These are phyloP conservation scores for Philotrypesis tridentata DNA, from an alignment of 1,140 invertebrate species.

Conservation along the genomic window DNA sequence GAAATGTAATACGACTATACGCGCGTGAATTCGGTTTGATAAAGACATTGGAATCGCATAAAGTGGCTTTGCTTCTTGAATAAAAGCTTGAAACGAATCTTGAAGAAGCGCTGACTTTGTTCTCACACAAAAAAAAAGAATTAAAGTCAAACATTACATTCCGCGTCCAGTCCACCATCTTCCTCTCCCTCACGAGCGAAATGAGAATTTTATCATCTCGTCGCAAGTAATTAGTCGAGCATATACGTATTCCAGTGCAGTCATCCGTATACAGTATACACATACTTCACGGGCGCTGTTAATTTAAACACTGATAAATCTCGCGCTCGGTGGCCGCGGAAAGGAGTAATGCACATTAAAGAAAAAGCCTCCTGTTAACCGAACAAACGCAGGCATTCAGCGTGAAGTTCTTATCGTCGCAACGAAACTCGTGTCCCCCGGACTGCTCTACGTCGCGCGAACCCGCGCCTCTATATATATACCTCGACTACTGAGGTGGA, in stretches of 20 bases:
- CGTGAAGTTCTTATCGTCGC: constrained; percentile 38
- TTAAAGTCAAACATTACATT: too few relatives aligned
- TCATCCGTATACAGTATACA: too few relatives aligned
- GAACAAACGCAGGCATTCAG: constrained; percentile 27
- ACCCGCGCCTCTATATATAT: too few relatives aligned
- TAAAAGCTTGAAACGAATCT: too few relatives aligned
- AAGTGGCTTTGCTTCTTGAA: too few relatives aligned
- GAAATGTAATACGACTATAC: too few relatives aligned
- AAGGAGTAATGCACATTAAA: neutral
- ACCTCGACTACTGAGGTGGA: neutral
- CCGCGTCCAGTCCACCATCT: too few relatives aligned
- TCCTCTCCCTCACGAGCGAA: neutral
- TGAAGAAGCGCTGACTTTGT: too few relatives aligned
- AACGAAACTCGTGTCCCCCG: neutral
- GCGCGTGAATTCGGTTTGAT: neutral
- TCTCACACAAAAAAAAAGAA: too few relatives aligned
- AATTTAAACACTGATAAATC: constrained; percentile 9
- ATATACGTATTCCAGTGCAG: too few relatives aligned
- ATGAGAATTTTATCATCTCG: constrained; percentile 20
- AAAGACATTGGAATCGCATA: neutral
- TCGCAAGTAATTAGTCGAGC: constrained; percentile 25
- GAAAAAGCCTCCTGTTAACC: neutral
- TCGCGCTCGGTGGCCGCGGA: neutral
- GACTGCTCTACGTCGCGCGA: too few relatives aligned
- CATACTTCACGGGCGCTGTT: neutral